Base-by-base conservation (phyloP, 2,797 vertebrate genomes). In the Sebastes jordani region DNA sequence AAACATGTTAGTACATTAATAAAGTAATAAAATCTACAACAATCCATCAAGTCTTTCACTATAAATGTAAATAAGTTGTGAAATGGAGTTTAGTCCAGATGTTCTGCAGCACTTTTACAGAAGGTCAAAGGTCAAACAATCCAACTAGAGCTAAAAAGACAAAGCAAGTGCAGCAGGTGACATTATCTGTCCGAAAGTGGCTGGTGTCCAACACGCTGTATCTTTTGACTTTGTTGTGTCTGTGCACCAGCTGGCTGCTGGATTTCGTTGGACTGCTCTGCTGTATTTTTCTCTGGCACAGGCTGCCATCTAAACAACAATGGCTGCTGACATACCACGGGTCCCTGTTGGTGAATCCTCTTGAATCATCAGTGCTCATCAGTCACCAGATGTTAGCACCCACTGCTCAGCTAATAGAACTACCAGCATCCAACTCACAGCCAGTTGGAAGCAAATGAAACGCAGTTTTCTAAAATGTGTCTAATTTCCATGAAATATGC, bases 281-380 rank as follows among this genome's bases (percentile, higher is more conserved):
- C 42, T 69, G 34, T 74, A n/a, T 71, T 27, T 61, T 62, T 46
- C 16, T 77, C 71, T 85, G 77, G 66, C 55, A 71, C 73, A 34
- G 60, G 27, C 49, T 38, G 56, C 8, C 29, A 20, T 27, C 58
- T 46, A 16, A 29, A 71, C 55, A 77, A 80, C 80, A 86, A 89
- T 75, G 49, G 59, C 20, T 71, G 62, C 79, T 66, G 71, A 58
- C 72, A 76, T 22, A 49, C 76, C 60, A 9, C 1, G 23, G 42
- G 52, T 59, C 27, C n/a, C 70, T 61, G 76, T 52, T 68, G 76
- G 65, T 23, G 72, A 80, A 88, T 58, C 30, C 65, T 75, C 64
- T 49, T 81, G 80, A 76, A 68, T 77, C 62, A 84, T 76, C 76
- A 78, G 1, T 34, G 49, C 49, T 55, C 60, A 34, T 2, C 13